Base-by-base conservation (phyloP, 2,797 vertebrate genomes). In the Peromyscus attwateri region DNA sequence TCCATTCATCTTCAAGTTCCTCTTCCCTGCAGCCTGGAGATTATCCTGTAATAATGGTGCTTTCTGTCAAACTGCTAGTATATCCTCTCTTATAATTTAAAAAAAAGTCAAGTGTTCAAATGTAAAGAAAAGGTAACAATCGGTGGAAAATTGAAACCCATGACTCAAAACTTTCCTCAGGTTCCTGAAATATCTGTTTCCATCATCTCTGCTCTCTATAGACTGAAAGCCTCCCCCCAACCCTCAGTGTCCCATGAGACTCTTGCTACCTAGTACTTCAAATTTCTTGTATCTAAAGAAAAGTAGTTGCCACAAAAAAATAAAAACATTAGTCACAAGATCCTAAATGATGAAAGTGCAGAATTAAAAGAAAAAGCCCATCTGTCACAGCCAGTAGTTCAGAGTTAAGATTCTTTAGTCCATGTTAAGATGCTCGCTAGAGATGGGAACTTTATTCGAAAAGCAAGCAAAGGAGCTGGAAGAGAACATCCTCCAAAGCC, bases 1-100 rank as follows among this genome's bases (percentile, higher is more conserved):
- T 17, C 16, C 70, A 6, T 11, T 17, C 8, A 75, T 2, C 62
- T n/a, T 76, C 55, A 57, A 23, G 23, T 62, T 34, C 27, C 40
- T n/a, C 49, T 64, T 64, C 16, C 57, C 29, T 21, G 9, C 37
- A 13, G 11, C 37, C 1, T 29, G 3, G 79, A 11, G 49, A 79
- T 43, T 27, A 9, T 37, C 19, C 60, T 79, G 52, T 3, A 82
- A 55, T 16, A 23, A 12, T 3, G 6, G 7, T 80, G 12, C 57
- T 89, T 93, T 92, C 73, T 94, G 23, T 37, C 84, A 90, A 93
- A 76, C 71, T 77, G 57, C 40, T 71, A 92, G 29, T 7, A 95
- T 79, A 92, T 79, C 31, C 46, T 34, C 70, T 68, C 49, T 19
- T 76, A 43, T 43, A 27, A 52, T 21, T 82, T 46, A 82, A 79